Base-by-base conservation (phyloP, 1,140 invertebrate species). In the Heliconius eleuchia region DNA sequence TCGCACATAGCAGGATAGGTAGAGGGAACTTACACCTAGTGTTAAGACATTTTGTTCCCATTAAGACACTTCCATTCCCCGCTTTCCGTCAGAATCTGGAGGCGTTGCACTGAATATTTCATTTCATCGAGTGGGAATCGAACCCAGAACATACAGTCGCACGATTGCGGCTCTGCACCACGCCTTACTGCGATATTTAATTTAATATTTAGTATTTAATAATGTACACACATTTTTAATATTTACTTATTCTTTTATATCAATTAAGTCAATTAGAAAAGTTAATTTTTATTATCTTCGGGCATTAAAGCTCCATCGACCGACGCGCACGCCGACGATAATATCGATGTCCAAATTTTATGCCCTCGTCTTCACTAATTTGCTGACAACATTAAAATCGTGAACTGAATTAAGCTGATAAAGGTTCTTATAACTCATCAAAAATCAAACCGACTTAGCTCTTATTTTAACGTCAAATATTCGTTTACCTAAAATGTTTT, bases 271-370 rank as follows among this genome's bases (percentile, higher is more conserved):
- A 23, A 11, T 55, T n/a, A 11, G 60, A 46, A 5, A 46, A 46
- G 13, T 46, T 16, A 13, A 0, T 16, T 46, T 66, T 66, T 66
- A 8, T 66, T 66, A 57, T 57, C 55, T 57, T 1, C 27, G 16
- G 3, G 23, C 3, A 11, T 18, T 66, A 60, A 66, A 30, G 23
- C 27, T 66, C 60, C 7, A 60, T 23, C n/a, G 27, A 60, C 9
- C 19, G n/a, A 23, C n/a, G 9, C n/a, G 16, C 60, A 30, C 23
- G 23, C 60, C 16, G 23, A 30, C 60, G 23, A 66, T 60, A 60
- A 60, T 60, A 60, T 66, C 60, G 60, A 66, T 66, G 60, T 66
- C 60, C 27, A 66, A 66, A 66, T 66, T 60, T 66, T 66, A 66
- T 66, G 27, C 60, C 60, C 60, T 66, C 60, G 60, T 66, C 27